Base-by-base conservation (phyloP, 92 coral and sea anemone species). In the Porites rus region DNA sequence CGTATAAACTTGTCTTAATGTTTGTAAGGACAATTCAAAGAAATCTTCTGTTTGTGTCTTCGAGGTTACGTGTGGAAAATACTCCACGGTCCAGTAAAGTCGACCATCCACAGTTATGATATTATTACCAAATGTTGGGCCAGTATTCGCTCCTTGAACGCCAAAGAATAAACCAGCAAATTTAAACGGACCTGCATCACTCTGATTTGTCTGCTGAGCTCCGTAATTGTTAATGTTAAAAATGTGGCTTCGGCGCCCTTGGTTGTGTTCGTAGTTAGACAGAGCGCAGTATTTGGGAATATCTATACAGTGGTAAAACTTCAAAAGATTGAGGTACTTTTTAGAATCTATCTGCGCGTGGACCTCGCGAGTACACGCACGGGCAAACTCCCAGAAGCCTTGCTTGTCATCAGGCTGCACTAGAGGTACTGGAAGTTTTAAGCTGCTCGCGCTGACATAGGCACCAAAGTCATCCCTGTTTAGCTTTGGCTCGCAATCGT, bases 81-180 rank as follows among this genome's bases (percentile, higher is more conserved):
- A 92, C 10, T 80, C 70, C 24, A 92, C 77, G 20, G 89, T 86
- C 95, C 92, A 92, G 86, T 89, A 89, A 58, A 92, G 28, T n/a
- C 67, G 80, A 24, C 91, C 93, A 73, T 92, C 88, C 3, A 92
- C 93, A 31, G 95, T 82, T 8, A 92, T 84, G 19, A 92, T 46
- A 22, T 81, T 90, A 80, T 85, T 75, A 13, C 80, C 86, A 46
- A 92, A 92, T 62, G 77, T 70, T 12, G 69, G 90, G 8, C 95
- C 91, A n/a, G 46, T 75, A 50, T 43, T 58, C 14, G 91, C 85
- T 13, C 75, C 92, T 21, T 85, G 89, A 25, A 88, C 85, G 0
- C 91, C 82, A 24, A 85, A 85, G 43, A 67, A 77, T 38, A 50
- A 28, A 2, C 89, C 89, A 1, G 89, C 81, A 75, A 85, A 65